Evolutionary conservation across 1,140 invertebrate species (phyloP).

Genomic region (Achatina immaculata): DNA sequence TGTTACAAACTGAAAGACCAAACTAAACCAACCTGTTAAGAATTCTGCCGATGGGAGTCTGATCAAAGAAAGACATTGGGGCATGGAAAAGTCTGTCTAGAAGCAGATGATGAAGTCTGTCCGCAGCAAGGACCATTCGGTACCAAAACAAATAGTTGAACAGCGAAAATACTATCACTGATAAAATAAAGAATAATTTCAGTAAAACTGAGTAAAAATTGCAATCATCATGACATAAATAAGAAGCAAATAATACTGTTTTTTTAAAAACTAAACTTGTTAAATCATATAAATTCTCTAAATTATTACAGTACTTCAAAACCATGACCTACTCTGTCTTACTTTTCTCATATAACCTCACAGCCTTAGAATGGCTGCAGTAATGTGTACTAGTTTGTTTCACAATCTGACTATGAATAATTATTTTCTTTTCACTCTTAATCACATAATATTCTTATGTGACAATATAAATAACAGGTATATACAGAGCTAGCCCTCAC

Average conservation of each 20-base stretch:
- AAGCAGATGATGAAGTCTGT: conserved; percentile 81
- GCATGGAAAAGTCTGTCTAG: conserved; percentile 73
- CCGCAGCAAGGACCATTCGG: conserved; percentile 72
- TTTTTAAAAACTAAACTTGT: not conserved
- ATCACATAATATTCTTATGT: no score
- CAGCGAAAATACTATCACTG: conserved; percentile 52
- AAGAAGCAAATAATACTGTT: not conserved
- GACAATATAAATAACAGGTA: no score
- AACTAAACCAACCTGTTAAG: conserved; percentile 76
- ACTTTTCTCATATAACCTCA: no score
- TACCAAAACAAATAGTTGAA: conserved; percentile 49
- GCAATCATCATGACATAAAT: not conserved
- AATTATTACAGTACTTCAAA: no score
- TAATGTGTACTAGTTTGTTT: no score
- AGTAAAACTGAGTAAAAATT: not conserved
- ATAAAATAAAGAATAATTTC: conserved; percentile 48
- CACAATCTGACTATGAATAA: no score
- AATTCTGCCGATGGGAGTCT: conserved; percentile 54
- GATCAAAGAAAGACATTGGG: conserved; percentile 61
- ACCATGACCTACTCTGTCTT: no score
- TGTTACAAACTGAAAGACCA: no score
- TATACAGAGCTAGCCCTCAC: no score
- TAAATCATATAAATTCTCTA: not conserved
- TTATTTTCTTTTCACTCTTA: no score
- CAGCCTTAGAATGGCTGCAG: no score